Percentiles rank a stretch among this genome's conserved stretches.
These are phyloP conservation scores for Accipiter virgatus DNA, from an alignment of 2,113 vertebrate species.

Conservation along the genomic window DNA sequence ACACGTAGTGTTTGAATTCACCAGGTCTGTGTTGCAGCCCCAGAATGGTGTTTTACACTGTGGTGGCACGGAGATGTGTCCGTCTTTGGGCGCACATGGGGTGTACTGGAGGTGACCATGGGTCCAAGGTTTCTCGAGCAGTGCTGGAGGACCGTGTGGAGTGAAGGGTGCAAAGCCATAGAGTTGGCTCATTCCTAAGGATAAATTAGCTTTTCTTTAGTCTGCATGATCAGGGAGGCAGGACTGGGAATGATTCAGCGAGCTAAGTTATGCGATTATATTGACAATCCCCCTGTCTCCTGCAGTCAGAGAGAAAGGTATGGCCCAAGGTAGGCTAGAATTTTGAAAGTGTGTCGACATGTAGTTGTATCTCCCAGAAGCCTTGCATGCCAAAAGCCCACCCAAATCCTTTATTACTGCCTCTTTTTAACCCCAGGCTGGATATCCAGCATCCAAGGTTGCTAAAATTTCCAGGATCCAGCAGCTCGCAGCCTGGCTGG, in stretches of 20 bases:
- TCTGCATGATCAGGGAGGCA: background rate
- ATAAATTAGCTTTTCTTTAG: background rate
- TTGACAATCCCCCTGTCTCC: background rate
- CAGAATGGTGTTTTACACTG: background rate
- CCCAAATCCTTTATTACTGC: background rate
- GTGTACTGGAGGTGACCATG: background rate
- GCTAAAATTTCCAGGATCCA: background rate
- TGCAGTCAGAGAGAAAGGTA: background rate
- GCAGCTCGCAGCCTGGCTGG: background rate
- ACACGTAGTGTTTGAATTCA: background rate
- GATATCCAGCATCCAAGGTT: fast-evolving
- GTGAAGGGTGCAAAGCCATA: background rate
- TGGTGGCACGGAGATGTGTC: background rate
- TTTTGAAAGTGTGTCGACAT: background rate
- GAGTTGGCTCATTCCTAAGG: background rate
- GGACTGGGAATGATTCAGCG: background rate
- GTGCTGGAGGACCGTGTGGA: background rate
- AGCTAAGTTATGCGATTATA: background rate
- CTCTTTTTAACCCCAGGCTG: background rate
- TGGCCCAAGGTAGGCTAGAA: background rate
- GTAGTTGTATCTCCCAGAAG: background rate
- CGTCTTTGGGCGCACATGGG: fast-evolving
- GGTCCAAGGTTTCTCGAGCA: background rate
- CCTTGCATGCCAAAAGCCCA: background rate
- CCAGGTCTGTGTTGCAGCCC: background rate